Conservation (phyloP, 2,113 vertebrate species). For the Lophochroa leadbeateri region DNA sequence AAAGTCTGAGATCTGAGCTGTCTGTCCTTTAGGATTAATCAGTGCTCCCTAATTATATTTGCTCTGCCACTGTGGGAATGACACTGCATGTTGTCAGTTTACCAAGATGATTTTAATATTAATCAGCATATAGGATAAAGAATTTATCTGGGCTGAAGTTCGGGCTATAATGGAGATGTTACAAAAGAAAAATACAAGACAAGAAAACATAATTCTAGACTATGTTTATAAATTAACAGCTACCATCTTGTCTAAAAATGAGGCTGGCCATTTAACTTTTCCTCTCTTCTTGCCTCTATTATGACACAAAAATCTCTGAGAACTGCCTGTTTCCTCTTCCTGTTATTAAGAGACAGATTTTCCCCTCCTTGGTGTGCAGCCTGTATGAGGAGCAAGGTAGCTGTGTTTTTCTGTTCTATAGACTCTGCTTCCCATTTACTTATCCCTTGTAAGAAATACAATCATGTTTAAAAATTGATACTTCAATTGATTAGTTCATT, state of each 20-base stretch:
- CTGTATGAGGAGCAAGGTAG: not conserved
- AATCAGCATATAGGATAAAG: not conserved
- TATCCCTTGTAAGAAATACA: not conserved
- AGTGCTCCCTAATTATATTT: not conserved
- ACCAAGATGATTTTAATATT: not conserved
- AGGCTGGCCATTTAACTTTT: not conserved
- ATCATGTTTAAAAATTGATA: not conserved
- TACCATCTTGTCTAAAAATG: not conserved
- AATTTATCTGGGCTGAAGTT: not conserved
- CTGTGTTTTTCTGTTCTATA: not conserved
- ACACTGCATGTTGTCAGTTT: not conserved
- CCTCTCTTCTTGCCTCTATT: not conserved
- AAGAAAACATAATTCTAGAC: not conserved
- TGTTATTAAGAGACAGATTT: not conserved
- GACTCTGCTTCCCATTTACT: not conserved
- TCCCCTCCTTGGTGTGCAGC: not conserved
- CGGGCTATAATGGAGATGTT: not conserved
- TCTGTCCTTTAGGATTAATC: not conserved
- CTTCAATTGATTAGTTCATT: not conserved
- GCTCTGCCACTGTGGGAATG: not conserved
- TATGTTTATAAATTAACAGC: rapidly evolving
- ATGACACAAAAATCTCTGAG: not conserved
- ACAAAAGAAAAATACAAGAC: not conserved
- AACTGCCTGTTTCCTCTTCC: not conserved
- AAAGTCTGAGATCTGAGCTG: not conserved